Conservation (phyloP, 1,140 invertebrate genomes). For the Saccostrea echinata region DNA sequence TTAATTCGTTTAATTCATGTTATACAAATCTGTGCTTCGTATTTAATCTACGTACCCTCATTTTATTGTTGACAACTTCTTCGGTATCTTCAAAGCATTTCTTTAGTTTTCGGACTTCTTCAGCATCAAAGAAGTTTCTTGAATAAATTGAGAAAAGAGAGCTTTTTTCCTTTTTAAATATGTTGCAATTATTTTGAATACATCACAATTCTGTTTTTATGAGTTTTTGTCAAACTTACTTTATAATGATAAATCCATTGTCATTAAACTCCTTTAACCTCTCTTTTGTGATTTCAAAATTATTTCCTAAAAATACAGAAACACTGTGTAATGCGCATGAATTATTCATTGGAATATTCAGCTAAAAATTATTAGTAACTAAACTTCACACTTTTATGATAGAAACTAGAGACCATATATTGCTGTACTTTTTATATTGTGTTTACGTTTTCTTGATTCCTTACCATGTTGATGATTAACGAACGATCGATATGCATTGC, state of each 20-base stretch:
- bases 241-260: constrained; percentile 5
- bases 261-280: not conserved
- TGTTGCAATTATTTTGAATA: too few species aligned
- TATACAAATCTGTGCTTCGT: not conserved
- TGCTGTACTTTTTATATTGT: too few species aligned
- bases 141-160: not conserved
- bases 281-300: not conserved
- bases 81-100: constrained; percentile 39
- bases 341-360: too few species aligned
- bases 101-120: constrained; percentile 17
- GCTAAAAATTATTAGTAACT: too few species aligned
- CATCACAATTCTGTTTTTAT: too few species aligned
- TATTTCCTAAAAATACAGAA: not conserved
- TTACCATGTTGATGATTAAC: not conserved
- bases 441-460: not conserved
- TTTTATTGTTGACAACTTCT: not conserved
- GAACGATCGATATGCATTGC: too few species aligned
- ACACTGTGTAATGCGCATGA: too few species aligned
- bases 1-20: not conserved
- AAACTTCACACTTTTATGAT: too few species aligned
- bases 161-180: too few species aligned
- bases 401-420: too few species aligned
- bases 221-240: not conserved
- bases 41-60: not conserved
- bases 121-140: constrained; percentile 2